These are phyloP conservation scores for Anoncus sp. DNA, from an alignment of 2,888 invertebrate species.

Conservation along the genomic window DNA sequence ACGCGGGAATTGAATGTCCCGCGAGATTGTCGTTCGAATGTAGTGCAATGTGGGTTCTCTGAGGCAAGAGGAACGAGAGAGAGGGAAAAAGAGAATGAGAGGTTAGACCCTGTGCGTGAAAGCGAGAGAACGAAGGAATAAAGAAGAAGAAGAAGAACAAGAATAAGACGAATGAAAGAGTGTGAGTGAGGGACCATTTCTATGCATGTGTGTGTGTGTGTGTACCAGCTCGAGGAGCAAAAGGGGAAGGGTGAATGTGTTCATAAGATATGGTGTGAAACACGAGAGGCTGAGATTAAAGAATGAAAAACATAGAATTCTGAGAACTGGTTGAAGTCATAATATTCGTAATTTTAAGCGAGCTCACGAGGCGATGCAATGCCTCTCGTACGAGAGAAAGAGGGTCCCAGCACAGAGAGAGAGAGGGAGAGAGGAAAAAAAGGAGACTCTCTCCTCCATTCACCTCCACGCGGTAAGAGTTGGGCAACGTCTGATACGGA, in stretches of 20 bases:
- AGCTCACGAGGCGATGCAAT: constrained; percentile 43
- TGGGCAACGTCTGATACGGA: too few species aligned
- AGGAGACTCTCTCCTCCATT: constrained; percentile 39
- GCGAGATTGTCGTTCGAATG: constrained; percentile 56
- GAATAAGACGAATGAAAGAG: constrained; percentile 45
- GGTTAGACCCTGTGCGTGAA: constrained; percentile 1
- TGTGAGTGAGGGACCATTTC: constrained; percentile 7
- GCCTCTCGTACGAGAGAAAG: not conserved
- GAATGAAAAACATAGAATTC: constrained; percentile 83
- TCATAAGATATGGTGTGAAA: constrained; percentile 80
- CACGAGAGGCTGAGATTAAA: constrained; percentile 82
- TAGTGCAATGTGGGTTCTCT: constrained; percentile 48
- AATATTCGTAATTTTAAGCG: constrained; percentile 82
- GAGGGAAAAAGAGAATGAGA: constrained; percentile 28
- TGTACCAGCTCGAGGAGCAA: constrained; percentile 31
- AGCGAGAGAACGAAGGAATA: constrained; percentile 21
- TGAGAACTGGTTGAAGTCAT: constrained; percentile 81
- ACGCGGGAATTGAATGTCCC: constrained; percentile 61
- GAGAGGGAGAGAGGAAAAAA: constrained; percentile 13
- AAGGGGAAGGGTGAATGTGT: constrained; percentile 64
- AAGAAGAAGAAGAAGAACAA: constrained; percentile 28
- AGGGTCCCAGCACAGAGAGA: constrained; percentile 5
- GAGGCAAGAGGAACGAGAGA: constrained; percentile 1
- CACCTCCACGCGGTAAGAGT: too few species aligned
- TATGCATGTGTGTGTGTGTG: not conserved